Conservation (phyloP, 2,797 vertebrate genomes). For the Sebastes hubbsi region DNA sequence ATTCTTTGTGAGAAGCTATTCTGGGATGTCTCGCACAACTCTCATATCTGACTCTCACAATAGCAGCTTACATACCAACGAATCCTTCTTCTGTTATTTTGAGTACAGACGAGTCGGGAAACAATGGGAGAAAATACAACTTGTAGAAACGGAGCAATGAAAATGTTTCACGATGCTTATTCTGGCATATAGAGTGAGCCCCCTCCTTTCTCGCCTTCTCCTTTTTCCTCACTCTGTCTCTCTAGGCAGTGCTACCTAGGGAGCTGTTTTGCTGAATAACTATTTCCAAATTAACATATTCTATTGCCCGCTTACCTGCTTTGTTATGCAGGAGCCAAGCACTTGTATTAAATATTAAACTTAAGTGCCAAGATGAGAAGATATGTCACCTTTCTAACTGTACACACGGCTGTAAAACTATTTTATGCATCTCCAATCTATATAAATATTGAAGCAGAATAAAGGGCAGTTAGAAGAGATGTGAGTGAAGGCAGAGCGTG, state of each 20-base stretch:
- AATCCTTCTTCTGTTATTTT: conserved; percentile 1
- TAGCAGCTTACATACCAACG: background rate
- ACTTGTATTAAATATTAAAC: conserved; percentile 77
- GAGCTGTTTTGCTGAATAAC: conserved; percentile 71
- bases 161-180: background rate
- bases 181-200: background rate
- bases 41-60: conserved; percentile 2
- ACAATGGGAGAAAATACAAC: background rate
- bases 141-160: background rate
- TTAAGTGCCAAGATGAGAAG: conserved; percentile 43
- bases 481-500: conserved; percentile 34
- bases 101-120: background rate
- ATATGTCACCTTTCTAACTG: conserved; percentile 45
- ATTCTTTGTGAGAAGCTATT: background rate
- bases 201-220: background rate
- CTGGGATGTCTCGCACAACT: background rate
- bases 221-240: background rate
- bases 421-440: conserved; percentile 38
- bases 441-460: conserved; percentile 40
- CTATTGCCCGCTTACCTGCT: conserved; percentile 65
- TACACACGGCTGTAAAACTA: background rate
- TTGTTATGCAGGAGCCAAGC: conserved; percentile 64
- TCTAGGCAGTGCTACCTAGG: conserved; percentile 48
- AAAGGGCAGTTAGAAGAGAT: conserved; percentile 35
- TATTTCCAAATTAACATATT: conserved; percentile 74